These are phyloP conservation scores for Zygothrica quintamaculata DNA, from an alignment of 2,888 invertebrate species.

Conservation along the genomic window DNA sequence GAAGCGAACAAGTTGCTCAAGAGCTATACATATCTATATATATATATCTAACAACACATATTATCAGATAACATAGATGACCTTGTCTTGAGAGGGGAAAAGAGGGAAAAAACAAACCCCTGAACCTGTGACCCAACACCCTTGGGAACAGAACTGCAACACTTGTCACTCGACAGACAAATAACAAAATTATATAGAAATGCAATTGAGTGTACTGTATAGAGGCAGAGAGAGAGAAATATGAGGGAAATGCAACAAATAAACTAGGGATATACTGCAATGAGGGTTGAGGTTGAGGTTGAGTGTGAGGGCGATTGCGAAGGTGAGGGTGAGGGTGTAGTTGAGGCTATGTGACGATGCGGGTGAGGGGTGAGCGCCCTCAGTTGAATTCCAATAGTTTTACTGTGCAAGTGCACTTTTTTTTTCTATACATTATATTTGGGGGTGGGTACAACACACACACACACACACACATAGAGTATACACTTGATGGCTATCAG, in stretches of 20 bases:
- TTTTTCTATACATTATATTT: no score
- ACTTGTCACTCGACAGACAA: conserved; percentile 73
- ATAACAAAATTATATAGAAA: conserved; percentile 78
- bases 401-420: conserved; percentile 58
- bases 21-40: no score
- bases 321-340: conserved; percentile 21
- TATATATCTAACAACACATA: conserved; percentile 2
- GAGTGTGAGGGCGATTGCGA: conserved; percentile 21
- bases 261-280: conserved; percentile 23
- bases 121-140: conserved; percentile 52
- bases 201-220: conserved; percentile 47
- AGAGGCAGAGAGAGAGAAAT: no score
- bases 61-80: conserved; percentile 18
- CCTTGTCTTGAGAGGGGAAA: conserved; percentile 29
- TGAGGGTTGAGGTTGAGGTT: conserved; percentile 9
- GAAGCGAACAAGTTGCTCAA: no score
- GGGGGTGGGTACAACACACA: no score
- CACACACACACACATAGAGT: background rate
- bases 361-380: conserved; percentile 36
- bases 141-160: conserved; percentile 62
- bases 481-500: conserved; percentile 49
- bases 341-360: conserved; percentile 8
- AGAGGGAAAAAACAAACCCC: conserved; percentile 27
- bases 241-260: conserved; percentile 67
- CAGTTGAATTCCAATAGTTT: conserved; percentile 49